Conservation (phyloP, 2,113 vertebrate species). For the Sminthopsis crassicaudata region DNA sequence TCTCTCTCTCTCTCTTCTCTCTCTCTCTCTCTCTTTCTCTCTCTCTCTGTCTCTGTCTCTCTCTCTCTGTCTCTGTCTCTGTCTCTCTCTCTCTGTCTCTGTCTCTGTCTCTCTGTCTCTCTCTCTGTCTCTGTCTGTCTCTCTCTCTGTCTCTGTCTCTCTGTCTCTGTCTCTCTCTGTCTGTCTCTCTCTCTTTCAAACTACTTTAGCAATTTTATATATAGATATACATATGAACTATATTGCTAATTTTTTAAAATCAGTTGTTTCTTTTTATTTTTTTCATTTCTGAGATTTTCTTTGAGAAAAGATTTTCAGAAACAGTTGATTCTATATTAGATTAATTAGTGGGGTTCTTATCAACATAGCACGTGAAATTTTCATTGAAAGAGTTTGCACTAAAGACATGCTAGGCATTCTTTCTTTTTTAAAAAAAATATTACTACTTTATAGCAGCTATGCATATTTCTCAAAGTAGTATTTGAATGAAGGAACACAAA, state of each 20-base stretch:
- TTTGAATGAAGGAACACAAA: conserved; percentile 38
- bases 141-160: too few relatives aligned
- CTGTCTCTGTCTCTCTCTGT: too few relatives aligned
- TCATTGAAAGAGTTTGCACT: conserved; percentile 23
- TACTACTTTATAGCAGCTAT: neutral
- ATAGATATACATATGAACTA: too few relatives aligned
- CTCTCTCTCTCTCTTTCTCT: too few relatives aligned
- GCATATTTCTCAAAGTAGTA: conserved; percentile 45
- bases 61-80: too few relatives aligned
- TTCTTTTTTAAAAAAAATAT: neutral
- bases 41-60: too few relatives aligned
- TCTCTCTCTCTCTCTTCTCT: too few relatives aligned
- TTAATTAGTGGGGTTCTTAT: conserved; percentile 6
- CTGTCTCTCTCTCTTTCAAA: too few relatives aligned
- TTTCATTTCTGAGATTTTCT: neutral
- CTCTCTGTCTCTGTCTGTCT: neutral
- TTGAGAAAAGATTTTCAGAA: conserved; percentile 18
- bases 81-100: neutral
- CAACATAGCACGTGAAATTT: conserved; percentile 2
- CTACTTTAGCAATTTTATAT: neutral
- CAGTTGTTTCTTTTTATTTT: conserved; percentile 15
- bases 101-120: neutral
- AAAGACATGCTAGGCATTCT: neutral
- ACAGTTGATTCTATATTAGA: neutral
- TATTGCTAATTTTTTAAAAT: neutral